Percentiles rank a stretch among this genome's conserved stretches.
Conservation (phyloP, 2,113 vertebrate species). For the Triplophysa dalaica region DNA sequence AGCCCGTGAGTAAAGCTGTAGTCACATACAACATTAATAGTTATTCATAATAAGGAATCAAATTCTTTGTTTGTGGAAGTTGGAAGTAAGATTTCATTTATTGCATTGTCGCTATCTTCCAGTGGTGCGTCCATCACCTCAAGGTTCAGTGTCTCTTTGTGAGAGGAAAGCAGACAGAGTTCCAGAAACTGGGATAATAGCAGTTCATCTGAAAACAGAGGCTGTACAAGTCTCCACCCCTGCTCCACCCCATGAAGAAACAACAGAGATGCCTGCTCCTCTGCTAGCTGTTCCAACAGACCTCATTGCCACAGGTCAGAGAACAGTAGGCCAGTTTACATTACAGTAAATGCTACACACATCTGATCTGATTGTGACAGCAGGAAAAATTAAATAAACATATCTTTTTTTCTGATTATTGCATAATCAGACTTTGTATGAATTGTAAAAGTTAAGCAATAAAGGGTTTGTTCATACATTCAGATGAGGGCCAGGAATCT, state of each 20-base stretch:
- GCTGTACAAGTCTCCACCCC: neutral
- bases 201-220: conserved; percentile 42
- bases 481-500: conserved; percentile 59
- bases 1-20: too few species aligned
- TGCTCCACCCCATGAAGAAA: conserved; percentile 14
- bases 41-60: neutral
- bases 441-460: neutral
- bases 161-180: conserved; percentile 54
- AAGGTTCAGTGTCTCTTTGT: conserved; percentile 59
- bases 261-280: conserved; percentile 2
- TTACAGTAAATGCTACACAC: too few species aligned
- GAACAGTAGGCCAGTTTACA: too few species aligned
- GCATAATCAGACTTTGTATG: neutral
- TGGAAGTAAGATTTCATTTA: neutral
- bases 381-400: too few species aligned
- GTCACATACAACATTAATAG: too few species aligned
- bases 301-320: conserved; percentile 31
- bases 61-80: neutral
- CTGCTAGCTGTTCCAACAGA: conserved; percentile 29
- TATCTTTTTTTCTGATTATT: neutral
- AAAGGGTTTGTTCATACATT: neutral
- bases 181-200: conserved; percentile 45
- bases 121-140: conserved; percentile 64
- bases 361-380: too few species aligned
- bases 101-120: conserved; percentile 36